These are phyloP conservation scores for Leucania comma DNA, from an alignment of 2,888 invertebrate genomes.

Conservation along the genomic window DNA sequence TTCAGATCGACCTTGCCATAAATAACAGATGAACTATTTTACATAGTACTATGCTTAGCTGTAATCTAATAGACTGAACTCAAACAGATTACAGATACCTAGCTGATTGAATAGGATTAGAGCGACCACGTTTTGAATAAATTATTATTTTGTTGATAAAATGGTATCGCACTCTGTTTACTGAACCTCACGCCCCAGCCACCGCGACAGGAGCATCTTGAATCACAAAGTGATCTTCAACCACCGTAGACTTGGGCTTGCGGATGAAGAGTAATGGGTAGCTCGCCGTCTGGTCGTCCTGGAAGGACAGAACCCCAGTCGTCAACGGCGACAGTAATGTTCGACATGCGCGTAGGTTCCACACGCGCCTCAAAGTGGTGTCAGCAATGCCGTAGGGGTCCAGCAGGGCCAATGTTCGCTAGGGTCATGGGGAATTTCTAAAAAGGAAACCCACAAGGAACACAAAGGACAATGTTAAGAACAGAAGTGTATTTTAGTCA, in stretches of 20 bases:
- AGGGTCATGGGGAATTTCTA: no score
- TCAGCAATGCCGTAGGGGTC: not conserved
- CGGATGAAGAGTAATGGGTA: not conserved
- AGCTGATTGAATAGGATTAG: constrained; percentile 31
- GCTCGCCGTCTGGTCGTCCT: no score
- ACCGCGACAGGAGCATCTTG: not conserved
- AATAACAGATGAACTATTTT: constrained; percentile 41
- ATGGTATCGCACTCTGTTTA: constrained; percentile 5
- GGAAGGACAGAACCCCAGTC: no score
- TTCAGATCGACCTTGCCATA: constrained; percentile 5
- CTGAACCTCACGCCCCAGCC: not conserved
- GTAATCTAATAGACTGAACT: constrained; percentile 32
- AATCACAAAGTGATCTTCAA: not conserved
- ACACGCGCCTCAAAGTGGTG: not conserved
- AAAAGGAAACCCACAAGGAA: no score
- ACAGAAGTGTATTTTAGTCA: no score
- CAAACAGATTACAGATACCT: constrained; percentile 36
- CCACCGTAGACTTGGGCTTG: not conserved
- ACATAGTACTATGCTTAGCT: constrained; percentile 29
- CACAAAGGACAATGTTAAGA: no score
- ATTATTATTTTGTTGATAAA: constrained; percentile 16
- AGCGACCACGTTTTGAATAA: constrained; percentile 32
- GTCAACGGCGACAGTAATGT: no score
- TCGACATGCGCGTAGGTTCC: not conserved
- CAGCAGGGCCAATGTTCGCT: no score